Conservation (phyloP, 2,797 vertebrate species). For the Tenualosa ilisha region DNA sequence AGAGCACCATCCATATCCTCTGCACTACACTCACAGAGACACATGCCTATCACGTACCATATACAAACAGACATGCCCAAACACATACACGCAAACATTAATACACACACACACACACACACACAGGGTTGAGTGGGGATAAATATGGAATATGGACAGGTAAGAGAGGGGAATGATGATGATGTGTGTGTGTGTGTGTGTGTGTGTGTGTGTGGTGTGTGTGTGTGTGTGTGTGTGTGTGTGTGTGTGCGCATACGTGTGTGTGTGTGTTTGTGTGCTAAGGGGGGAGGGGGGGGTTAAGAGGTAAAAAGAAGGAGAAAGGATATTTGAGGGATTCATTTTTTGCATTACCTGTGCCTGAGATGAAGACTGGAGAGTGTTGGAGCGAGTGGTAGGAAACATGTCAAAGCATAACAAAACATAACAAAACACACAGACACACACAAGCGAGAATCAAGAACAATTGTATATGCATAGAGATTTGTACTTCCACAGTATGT, state of each 20-base stretch:
- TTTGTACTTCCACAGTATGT: slow-evolving; percentile 51
- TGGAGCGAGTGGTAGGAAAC: slow-evolving; percentile 35
- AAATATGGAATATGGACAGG: neutral
- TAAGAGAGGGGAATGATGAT: neutral
- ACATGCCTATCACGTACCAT: neutral
- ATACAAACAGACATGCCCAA: no score
- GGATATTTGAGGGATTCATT: neutral
- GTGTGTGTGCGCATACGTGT: no score
- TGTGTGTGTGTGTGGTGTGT: no score
- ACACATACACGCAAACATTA: slow-evolving; percentile 9
- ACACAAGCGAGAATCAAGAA: slow-evolving; percentile 37
- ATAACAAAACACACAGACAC: neutral
- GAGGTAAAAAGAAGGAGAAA: slow-evolving; percentile 26
- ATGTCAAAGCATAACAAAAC: neutral
- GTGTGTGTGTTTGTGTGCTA: slow-evolving; percentile 17
- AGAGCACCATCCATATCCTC: neutral
- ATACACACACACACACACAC: slow-evolving; percentile 19
- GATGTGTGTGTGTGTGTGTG: no score
- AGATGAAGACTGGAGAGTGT: slow-evolving; percentile 2
- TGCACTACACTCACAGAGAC: neutral
- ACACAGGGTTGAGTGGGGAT: neutral
- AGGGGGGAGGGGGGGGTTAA: neutral
- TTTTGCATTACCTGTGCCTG: neutral
- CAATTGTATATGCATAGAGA: slow-evolving; percentile 49
- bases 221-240: slow-evolving; percentile 3